Conservation (phyloP, 2,888 invertebrate species). For the Cancer borealis region DNA sequence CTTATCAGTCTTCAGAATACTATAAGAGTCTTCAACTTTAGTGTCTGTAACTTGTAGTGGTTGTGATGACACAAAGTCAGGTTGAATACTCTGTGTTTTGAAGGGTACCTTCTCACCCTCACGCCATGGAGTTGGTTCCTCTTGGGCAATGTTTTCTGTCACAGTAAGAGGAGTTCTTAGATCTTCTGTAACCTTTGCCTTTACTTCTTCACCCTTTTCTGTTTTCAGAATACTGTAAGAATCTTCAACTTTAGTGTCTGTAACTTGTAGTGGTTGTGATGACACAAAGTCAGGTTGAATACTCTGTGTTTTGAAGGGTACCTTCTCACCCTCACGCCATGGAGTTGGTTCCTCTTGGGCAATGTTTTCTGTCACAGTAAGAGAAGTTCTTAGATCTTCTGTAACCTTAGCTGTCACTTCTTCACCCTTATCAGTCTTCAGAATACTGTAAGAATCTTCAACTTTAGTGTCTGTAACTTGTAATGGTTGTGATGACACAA, state of each 20-base stretch:
- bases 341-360: slow-evolving; percentile 38
- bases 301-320: neutral
- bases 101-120: slow-evolving; percentile 31
- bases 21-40: slow-evolving; percentile 43
- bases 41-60: slow-evolving; percentile 44
- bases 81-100: neutral
- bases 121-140: slow-evolving; percentile 21
- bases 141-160: slow-evolving; percentile 30
- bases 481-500: slow-evolving; percentile 32
- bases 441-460: neutral
- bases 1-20: slow-evolving; percentile 28
- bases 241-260: slow-evolving; percentile 41
- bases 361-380: slow-evolving; percentile 36
- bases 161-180: slow-evolving; percentile 24
- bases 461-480: neutral
- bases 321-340: slow-evolving; percentile 6
- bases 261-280: slow-evolving; percentile 21
- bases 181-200: slow-evolving; percentile 31
- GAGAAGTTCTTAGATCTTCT: slow-evolving; percentile 24
- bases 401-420: slow-evolving; percentile 40
- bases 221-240: neutral
- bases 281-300: slow-evolving; percentile 30
- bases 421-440: neutral
- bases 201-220: slow-evolving; percentile 35
- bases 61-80: slow-evolving; percentile 42